Percentiles rank a stretch among this genome's conserved stretches.
Conservation (phyloP, 2,888 invertebrate genomes). For the Acanthosepion esculentum region DNA sequence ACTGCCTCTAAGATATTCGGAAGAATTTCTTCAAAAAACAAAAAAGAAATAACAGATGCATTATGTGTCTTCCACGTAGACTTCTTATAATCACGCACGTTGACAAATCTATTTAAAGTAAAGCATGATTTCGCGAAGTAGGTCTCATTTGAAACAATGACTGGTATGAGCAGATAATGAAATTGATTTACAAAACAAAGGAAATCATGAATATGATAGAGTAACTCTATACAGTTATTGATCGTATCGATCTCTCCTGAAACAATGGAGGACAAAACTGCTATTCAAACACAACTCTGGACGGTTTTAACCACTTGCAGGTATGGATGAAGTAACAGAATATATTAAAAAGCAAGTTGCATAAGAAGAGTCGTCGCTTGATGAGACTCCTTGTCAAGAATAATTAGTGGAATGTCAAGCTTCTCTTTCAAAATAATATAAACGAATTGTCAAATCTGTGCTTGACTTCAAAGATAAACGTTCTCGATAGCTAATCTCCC, state of each 20-base stretch:
- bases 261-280: not conserved
- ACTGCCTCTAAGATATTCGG: no score
- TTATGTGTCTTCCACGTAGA: no score
- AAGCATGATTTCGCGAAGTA: not conserved
- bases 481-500: no score
- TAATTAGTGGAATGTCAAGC: no score
- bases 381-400: no score
- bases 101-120: not conserved
- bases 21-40: no score
- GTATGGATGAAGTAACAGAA: not conserved
- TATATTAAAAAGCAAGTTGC: no score
- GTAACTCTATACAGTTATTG: not conserved
- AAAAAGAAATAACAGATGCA: no score
- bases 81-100: not conserved
- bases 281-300: not conserved
- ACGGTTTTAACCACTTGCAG: not conserved
- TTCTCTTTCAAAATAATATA: no score
- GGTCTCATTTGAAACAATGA: not conserved
- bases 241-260: not conserved
- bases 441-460: no score
- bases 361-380: no score
- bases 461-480: no score
- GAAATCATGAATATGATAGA: not conserved
- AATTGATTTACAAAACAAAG: not conserved
- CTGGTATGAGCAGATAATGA: not conserved